phyloP scores from a whole-genome alignment of 1,140 invertebrate genomes.

The Sinonovacula constricta region DNA sequence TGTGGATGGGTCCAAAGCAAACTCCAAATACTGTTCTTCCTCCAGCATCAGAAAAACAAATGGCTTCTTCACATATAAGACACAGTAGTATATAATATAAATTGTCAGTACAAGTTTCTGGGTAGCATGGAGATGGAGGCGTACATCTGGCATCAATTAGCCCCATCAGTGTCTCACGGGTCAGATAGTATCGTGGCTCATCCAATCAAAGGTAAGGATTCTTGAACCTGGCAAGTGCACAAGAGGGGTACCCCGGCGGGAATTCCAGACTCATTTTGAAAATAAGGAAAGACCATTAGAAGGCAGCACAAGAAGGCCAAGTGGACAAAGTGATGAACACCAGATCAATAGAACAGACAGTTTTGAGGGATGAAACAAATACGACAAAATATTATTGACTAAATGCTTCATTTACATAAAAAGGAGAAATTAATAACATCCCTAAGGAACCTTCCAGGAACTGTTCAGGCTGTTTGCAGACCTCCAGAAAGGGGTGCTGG shows the following conservation, averaged over 20 bases:
- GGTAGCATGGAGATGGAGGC: slow-evolving; percentile 29
- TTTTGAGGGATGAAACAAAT: not conserved
- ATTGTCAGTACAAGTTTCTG: slow-evolving; percentile 18
- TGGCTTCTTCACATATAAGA: slow-evolving; percentile 45
- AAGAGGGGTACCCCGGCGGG: slow-evolving; percentile 42
- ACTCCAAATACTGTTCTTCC: slow-evolving; percentile 46
- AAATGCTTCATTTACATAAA: slow-evolving; percentile 37
- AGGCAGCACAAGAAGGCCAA: slow-evolving; percentile 11
- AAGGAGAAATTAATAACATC: slow-evolving; percentile 11
- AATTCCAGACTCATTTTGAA: not conserved
- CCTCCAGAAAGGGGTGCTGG: not conserved
- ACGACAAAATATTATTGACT: slow-evolving; percentile 29
- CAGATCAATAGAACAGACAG: slow-evolving; percentile 10
- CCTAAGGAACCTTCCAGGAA: not conserved
- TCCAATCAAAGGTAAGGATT: slow-evolving; percentile 47
- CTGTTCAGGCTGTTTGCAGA: slow-evolving; percentile 1
- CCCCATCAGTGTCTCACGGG: slow-evolving; percentile 39
- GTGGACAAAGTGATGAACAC: not conserved
- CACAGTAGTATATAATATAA: slow-evolving; percentile 37
- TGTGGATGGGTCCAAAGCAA: slow-evolving; percentile 48
- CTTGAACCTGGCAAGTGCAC: slow-evolving; percentile 32
- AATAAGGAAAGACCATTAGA: slow-evolving; percentile 8
- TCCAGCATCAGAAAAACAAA: slow-evolving; percentile 52
- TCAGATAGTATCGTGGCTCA: slow-evolving; percentile 48
- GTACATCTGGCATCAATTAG: slow-evolving; percentile 52